phyloP scores from a whole-genome alignment of 92 coral and sea anemone species.

The Zoanthus sociatus region DNA sequence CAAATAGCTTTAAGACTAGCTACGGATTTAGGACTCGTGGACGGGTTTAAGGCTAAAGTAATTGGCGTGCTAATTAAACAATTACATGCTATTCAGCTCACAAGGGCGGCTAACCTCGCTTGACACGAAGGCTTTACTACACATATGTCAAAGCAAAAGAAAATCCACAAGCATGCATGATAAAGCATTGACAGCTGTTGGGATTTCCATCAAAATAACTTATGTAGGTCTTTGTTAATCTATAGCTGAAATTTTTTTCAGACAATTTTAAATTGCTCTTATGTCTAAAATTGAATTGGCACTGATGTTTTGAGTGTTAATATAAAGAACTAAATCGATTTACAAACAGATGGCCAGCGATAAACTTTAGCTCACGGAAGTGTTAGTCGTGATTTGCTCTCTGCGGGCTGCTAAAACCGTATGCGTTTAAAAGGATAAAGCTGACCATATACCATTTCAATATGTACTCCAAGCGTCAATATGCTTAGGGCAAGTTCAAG shows the following conservation, averaged over 20 bases:
- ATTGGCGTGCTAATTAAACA: constrained; percentile 77
- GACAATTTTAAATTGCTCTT: neutral
- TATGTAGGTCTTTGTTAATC: constrained; percentile 14
- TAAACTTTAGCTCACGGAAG: constrained; percentile 44
- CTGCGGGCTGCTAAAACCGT: constrained; percentile 48
- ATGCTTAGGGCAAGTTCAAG: constrained; percentile 35
- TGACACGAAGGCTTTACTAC: constrained; percentile 59
- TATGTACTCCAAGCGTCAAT: constrained; percentile 32
- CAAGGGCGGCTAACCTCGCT: constrained; percentile 68
- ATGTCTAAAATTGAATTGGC: constrained; percentile 5
- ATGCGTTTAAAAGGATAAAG: constrained; percentile 29
- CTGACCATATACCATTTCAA: constrained; percentile 20
- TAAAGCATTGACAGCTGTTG: constrained; percentile 31
- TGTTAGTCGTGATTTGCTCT: constrained; percentile 27
- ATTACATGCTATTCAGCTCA: constrained; percentile 62
- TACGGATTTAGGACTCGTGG: constrained; percentile 61
- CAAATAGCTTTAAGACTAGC: neutral
- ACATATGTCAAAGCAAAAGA: constrained; percentile 44
- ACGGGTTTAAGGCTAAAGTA: constrained; percentile 64
- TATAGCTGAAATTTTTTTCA: constrained; percentile 31
- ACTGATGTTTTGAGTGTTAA: neutral
- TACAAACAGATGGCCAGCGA: constrained; percentile 45
- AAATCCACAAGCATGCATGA: constrained; percentile 6
- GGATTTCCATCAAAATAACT: constrained; percentile 19
- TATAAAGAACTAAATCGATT: constrained; percentile 33